Conservation (phyloP, 1,140 invertebrate species). For the Lordiphosa stackelbergi region DNA sequence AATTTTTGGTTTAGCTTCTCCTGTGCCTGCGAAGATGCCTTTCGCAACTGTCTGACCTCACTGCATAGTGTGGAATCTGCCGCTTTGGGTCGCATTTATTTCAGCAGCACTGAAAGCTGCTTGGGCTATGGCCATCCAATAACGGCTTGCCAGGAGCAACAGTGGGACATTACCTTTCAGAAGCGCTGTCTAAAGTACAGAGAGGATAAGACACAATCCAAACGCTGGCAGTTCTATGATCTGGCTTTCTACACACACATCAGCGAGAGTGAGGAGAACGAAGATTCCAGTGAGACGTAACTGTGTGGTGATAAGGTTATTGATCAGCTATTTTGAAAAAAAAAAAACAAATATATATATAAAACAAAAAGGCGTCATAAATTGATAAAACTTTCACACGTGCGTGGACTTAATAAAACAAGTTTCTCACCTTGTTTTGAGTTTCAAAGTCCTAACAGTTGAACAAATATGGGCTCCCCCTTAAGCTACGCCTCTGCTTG, state of each 20-base stretch:
- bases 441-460: no score
- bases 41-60: constrained; percentile 81
- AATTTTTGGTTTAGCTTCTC: constrained; percentile 48
- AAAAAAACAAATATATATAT: background rate
- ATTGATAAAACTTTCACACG: no score
- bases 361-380: no score
- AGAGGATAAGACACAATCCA: constrained; percentile 77
- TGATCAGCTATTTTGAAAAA: constrained; percentile 6
- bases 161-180: constrained; percentile 48
- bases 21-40: constrained; percentile 83
- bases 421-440: no score
- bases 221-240: constrained; percentile 81
- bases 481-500: no score
- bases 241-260: constrained; percentile 77
- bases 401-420: no score
- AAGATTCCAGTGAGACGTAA: constrained; percentile 14
- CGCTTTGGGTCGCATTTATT: constrained; percentile 84
- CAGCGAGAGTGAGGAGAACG: constrained; percentile 20
- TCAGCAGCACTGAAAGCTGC: constrained; percentile 83
- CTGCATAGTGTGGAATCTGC: constrained; percentile 78
- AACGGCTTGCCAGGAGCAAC: constrained; percentile 78
- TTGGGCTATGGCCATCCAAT: constrained; percentile 82
- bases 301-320: constrained; percentile 24
- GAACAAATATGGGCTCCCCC: no score
- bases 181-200: constrained; percentile 79